Evolutionary conservation across 1,140 invertebrate species (phyloP), one percentile per base, ranked within the genome.

Genomic region (Brachionus plicatilis): DNA sequence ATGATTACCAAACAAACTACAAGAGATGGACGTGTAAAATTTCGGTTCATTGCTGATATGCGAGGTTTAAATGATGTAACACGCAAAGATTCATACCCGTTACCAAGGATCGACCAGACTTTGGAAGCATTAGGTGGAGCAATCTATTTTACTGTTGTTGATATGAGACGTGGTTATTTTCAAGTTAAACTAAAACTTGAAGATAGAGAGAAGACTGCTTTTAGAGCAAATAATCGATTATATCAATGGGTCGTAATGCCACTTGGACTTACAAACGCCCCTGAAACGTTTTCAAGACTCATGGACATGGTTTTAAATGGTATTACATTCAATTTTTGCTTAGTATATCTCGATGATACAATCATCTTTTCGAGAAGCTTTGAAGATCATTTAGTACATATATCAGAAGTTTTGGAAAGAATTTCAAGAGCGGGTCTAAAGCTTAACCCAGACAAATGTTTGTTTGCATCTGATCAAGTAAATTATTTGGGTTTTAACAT

Each of bases 221-320:
- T 80, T 60, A 60, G 45, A 56, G 29, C 29, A 8, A 41, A 80
- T n/a, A 41, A 41, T 7, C 12, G 78, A 3, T 33, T 80, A 9
- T 88, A 86, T 78, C 85, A 86, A 70, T 88, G 86, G 65, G 86
- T 43, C 9, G 76, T 86, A 1, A 88, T 91, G 88, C 88, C 89
- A 0, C 90, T 90, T 85, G 90, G 90, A 0, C 84, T 91, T 1
- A 85, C 84, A 3, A 88, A 89, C 29, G 87, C 89, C 1, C 87
- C 87, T n/a, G 87, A 88, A 1, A 89, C 88, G 0, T 88, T 89
- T 80, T 87, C 87, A 80, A 24, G 88, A 33, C 83, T 88, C 8
- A 86, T 89, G 60, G 86, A 88, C 45, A 82, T 85, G 43, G 66
- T 86, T 8, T n/a, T 79, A 11, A 45, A 27, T 14, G 76, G 53